Percentiles rank a stretch among this genome's conserved stretches.
Conservation (phyloP, 1,140 invertebrate species). For the Acromyrmex echinatior region DNA sequence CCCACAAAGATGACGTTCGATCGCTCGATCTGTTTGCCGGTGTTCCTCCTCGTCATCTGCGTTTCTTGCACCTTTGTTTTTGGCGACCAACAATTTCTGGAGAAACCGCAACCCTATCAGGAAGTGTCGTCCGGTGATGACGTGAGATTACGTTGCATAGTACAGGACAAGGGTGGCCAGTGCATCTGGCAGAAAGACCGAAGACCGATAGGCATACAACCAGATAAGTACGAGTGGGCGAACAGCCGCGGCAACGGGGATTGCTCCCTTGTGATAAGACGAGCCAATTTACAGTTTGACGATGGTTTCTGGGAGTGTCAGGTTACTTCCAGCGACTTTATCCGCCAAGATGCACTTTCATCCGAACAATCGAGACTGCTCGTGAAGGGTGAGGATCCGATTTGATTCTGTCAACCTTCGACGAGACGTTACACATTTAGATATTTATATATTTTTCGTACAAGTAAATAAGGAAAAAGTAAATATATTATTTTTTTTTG, state of each 20-base stretch:
- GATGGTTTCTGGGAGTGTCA: conserved; percentile 97
- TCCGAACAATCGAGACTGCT: conserved; percentile 93
- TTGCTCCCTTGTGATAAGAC: conserved; percentile 94
- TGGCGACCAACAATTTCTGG: conserved; percentile 92
- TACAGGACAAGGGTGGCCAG: conserved; percentile 94
- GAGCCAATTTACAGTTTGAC: conserved; percentile 94
- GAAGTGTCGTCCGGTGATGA: conserved; percentile 96
- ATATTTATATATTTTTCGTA: not conserved
- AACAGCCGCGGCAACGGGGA: conserved; percentile 88
- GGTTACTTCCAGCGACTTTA: conserved; percentile 92
- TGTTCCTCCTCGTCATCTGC: not conserved
- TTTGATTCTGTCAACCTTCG: not conserved
- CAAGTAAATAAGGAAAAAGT: not conserved
- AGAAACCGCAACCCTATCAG: conserved; percentile 92
- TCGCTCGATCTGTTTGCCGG: not conserved
- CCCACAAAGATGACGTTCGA: conserved; percentile 30
- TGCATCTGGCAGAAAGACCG: conserved; percentile 98
- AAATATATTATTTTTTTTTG: not conserved
- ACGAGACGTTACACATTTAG: not conserved
- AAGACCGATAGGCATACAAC: conserved; percentile 94
- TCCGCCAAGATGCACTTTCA: conserved; percentile 91
- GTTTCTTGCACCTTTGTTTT: not conserved
- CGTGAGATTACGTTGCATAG: conserved; percentile 92
- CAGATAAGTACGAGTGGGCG: conserved; percentile 96
- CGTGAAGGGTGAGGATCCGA: conserved; percentile 90